Percentiles rank a stretch among this genome's conserved stretches.
phyloP scores from a whole-genome alignment of 2,113 vertebrate species.

The Rhinopithecus roxellana region DNA sequence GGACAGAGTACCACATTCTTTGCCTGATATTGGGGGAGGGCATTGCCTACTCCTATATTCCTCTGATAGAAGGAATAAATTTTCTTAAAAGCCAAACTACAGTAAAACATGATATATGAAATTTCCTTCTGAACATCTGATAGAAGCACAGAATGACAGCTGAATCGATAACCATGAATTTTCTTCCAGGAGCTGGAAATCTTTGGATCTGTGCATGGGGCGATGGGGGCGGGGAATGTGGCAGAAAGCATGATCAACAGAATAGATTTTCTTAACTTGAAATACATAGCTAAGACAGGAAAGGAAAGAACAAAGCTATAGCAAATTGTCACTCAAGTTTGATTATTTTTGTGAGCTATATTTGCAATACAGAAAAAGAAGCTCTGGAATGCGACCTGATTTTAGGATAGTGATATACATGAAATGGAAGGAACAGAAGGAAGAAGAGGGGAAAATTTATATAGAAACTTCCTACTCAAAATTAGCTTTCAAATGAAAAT shows the following conservation, averaged over 20 bases:
- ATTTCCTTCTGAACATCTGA: neutral
- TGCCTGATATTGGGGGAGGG: neutral
- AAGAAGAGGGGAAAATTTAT: neutral
- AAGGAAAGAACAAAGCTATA: neutral
- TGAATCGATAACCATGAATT: neutral
- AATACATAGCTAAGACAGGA: neutral
- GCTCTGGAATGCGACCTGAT: neutral
- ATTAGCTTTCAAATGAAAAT: neutral
- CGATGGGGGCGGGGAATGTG: neutral
- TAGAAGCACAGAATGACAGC: neutral
- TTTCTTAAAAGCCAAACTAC: neutral
- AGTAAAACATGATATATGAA: neutral
- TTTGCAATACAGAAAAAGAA: neutral
- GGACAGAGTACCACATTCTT: neutral
- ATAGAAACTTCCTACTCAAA: neutral
- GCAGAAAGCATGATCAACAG: neutral
- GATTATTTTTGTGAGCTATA: neutral
- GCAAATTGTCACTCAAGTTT: neutral
- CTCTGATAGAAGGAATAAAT: neutral
- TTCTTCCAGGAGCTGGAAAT: neutral
- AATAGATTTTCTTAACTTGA: neutral
- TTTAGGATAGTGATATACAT: neutral
- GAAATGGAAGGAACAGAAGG: neutral
- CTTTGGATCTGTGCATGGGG: neutral
- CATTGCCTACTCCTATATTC: neutral